A percentile compares a stretch with the other conserved stretches of the same genome.
phyloP scores from a whole-genome alignment of 2,888 invertebrate genomes.

The Julus scanicus region DNA sequence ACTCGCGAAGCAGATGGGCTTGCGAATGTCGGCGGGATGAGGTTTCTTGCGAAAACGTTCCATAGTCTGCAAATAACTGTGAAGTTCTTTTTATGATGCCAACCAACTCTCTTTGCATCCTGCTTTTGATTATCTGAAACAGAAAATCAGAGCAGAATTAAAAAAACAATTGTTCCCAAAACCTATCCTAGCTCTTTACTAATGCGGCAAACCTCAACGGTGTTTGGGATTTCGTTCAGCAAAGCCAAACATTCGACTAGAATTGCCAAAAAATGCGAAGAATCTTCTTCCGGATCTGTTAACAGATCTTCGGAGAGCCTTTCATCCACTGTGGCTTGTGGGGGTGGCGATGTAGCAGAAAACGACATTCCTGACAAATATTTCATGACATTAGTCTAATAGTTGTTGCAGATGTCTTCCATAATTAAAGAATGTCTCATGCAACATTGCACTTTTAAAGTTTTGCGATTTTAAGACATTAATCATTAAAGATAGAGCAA shows the following conservation, averaged over 20 bases:
- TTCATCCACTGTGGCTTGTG: neutral
- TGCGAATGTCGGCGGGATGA: neutral
- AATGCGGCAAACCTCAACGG: slow-evolving; percentile 77
- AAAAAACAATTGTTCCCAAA: neutral
- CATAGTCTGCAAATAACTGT: slow-evolving; percentile 77
- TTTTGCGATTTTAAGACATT: too few species aligned
- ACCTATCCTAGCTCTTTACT: neutral
- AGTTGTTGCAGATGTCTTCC: neutral
- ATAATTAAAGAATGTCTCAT: neutral
- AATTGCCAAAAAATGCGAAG: slow-evolving; percentile 77
- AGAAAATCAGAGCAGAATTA: neutral
- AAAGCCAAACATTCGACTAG: slow-evolving; percentile 87
- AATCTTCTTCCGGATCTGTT: slow-evolving; percentile 66
- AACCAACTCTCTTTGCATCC: slow-evolving; percentile 84
- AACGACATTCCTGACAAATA: slow-evolving; percentile 32
- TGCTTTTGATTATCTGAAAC: slow-evolving; percentile 78
- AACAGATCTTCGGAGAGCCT: slow-evolving; percentile 60
- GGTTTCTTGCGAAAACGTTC: slow-evolving; percentile 51
- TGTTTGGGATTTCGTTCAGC: slow-evolving; percentile 84
- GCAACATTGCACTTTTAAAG: neutral
- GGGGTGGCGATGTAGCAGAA: neutral
- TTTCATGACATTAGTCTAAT: neutral
- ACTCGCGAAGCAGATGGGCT: slow-evolving; percentile 67
- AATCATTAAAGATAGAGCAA: too few species aligned
- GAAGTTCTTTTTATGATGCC: slow-evolving; percentile 84